These are phyloP conservation scores for Mus pahari DNA, from an alignment of 2,113 vertebrate genomes.

Conservation along the genomic window DNA sequence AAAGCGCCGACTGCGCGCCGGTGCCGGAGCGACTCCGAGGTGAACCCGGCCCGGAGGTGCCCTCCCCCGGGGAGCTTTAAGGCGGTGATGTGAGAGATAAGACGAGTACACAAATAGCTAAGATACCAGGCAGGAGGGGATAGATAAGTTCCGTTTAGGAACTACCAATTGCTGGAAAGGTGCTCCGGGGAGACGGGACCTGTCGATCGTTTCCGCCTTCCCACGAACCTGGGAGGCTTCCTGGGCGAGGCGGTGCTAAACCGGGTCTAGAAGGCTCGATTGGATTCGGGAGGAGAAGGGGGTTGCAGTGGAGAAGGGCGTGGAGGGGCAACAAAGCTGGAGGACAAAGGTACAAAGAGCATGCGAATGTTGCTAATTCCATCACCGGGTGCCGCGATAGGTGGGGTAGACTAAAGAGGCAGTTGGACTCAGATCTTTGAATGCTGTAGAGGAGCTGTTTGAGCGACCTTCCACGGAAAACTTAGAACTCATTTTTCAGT, in stretches of 20 bases:
- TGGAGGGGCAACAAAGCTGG: not conserved
- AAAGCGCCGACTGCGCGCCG: not conserved
- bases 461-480: conserved; percentile 46
- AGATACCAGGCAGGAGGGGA: conserved; percentile 37
- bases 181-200: not conserved
- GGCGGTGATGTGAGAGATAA: conserved; percentile 57
- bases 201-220: conserved; percentile 2
- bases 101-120: not conserved
- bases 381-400: not conserved
- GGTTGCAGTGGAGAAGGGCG: not conserved
- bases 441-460: conserved; percentile 9
- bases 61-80: conserved; percentile 17
- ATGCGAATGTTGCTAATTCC: not conserved
- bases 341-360: conserved; percentile 52
- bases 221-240: conserved; percentile 56
- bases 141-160: conserved; percentile 17
- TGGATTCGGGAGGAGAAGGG: not conserved
- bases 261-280: not conserved
- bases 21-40: not conserved
- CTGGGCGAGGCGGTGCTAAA: conserved; percentile 39
- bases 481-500: conserved; percentile 53
- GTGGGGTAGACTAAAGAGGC: not conserved
- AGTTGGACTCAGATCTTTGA: not conserved
- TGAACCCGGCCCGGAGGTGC: not conserved
- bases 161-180: not conserved